phyloP scores from a whole-genome alignment of 53 echinoderm and acorn worm species.

The Astropecten irregularis region DNA sequence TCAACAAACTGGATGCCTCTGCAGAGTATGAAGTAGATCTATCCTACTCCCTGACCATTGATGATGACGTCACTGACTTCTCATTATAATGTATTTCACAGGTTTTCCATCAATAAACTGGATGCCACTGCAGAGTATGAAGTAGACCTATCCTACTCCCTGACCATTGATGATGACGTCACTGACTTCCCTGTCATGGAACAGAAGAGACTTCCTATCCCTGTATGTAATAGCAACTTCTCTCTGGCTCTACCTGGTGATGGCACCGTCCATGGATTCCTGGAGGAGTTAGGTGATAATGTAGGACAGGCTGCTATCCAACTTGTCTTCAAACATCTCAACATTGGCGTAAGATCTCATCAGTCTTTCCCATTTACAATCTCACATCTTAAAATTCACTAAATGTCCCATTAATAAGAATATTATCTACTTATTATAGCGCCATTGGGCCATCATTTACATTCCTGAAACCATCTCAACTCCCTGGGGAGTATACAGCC shows the following conservation, averaged over 20 bases:
- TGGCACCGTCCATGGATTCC: conserved; percentile 38
- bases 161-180: not conserved
- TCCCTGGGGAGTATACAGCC: no score
- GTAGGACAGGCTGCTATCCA: conserved; percentile 45
- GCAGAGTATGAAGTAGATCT: conserved; percentile 1
- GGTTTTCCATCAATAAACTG: conserved; percentile 53
- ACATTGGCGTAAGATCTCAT: not conserved
- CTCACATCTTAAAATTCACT: no score
- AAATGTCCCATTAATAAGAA: no score
- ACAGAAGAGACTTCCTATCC: conserved; percentile 17
- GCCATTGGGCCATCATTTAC: no score
- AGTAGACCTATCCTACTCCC: conserved; percentile 10
- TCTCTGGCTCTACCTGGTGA: conserved; percentile 51
- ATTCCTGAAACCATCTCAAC: no score
- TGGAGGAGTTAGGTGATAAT: conserved; percentile 30
- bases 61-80: conserved; percentile 2
- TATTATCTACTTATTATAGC: no score
- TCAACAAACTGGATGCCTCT: conserved; percentile 28
- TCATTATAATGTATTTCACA: no score
- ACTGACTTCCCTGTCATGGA: conserved; percentile 23
- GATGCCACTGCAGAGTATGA: conserved; percentile 35
- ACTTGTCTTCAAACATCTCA: conserved; percentile 9
- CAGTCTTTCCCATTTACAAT: no score
- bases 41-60: no score
- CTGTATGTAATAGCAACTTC: conserved; percentile 28